Base-by-base conservation (phyloP, 2,888 invertebrate genomes). In the Drosophila merina region DNA sequence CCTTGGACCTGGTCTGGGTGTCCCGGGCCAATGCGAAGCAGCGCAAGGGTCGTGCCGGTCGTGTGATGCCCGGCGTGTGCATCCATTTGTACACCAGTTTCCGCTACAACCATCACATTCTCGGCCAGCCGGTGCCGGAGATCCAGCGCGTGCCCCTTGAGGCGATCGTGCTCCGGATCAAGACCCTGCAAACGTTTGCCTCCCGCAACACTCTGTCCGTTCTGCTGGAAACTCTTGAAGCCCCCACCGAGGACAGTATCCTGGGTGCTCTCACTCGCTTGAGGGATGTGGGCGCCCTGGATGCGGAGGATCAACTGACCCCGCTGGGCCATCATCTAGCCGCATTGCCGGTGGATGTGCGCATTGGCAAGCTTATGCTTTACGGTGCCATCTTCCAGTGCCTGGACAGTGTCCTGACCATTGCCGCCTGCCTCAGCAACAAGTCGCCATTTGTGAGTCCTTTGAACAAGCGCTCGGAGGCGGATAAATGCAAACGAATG, bases 361-460 rank as follows among this genome's bases (percentile, higher is more conserved):
- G 97, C 77, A 96, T 98, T 79, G 98, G 97, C n/a, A 97, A 98
- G 89, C 93, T 98, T 74, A 96, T 99, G 93, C 91, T 99, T 6
- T 97, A 96, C 84, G 97, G 98, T 0, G 96, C 98, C 9, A 96
- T 98, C 70, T 96, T 99, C 90, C 92, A 92, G 96, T 98, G 98
- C 89, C 93, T 98, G 33, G 97, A 98, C 92, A 97, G 98, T 0
- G 96, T 98, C 0, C 92, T 98, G 2, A 98, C 98, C 3, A 96
- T 99, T 89, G 98, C 96, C 0, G 96, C 96, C 1, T 96, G 95
- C 90, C 92, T 97, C 40, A 96, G 96, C 79, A 94, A 95, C 87
- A 96, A 96, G 89, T 95, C 94, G 54, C 96, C 96, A 0, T 96
- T 97, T 89, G 93, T 95, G 0, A 93, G 95, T 44, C 96, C 96